Evolutionary conservation across 2,888 invertebrate species (phyloP).

Genomic region (Scaeva pyrastri): DNA sequence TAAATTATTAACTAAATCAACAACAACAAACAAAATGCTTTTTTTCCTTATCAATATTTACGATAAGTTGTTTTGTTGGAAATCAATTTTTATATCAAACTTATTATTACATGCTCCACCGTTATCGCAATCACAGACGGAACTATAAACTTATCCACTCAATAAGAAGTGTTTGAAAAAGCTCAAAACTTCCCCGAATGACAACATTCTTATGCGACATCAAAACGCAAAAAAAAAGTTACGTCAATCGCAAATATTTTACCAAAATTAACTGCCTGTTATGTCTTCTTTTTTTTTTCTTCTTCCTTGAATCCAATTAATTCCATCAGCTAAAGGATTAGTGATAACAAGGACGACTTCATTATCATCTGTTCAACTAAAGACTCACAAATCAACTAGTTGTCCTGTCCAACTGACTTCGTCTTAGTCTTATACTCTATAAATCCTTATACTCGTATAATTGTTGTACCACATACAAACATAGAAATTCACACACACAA

Average conservation of each 20-base stretch:
- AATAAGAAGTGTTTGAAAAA: neutral
- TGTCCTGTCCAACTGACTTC: neutral
- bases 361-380: constrained; percentile 43
- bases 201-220: neutral
- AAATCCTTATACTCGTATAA: no score
- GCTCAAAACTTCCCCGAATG: neutral
- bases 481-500: constrained; percentile 19
- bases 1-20: no score
- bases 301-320: constrained; percentile 27
- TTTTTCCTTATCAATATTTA: no score
- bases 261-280: constrained; percentile 8
- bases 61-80: neutral
- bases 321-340: constrained; percentile 41
- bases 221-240: neutral
- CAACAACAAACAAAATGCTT: no score
- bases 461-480: no score
- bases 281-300: neutral
- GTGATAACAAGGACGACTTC: constrained; percentile 21
- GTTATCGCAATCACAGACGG: neutral
- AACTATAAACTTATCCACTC: neutral
- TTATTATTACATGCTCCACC: neutral
- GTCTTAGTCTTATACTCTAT: neutral
- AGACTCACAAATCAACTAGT: constrained; percentile 63
- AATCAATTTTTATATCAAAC: constrained; percentile 3
- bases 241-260: neutral